These are phyloP conservation scores for Chrysolina americana DNA, from an alignment of 2,888 invertebrate genomes.

Conservation along the genomic window DNA sequence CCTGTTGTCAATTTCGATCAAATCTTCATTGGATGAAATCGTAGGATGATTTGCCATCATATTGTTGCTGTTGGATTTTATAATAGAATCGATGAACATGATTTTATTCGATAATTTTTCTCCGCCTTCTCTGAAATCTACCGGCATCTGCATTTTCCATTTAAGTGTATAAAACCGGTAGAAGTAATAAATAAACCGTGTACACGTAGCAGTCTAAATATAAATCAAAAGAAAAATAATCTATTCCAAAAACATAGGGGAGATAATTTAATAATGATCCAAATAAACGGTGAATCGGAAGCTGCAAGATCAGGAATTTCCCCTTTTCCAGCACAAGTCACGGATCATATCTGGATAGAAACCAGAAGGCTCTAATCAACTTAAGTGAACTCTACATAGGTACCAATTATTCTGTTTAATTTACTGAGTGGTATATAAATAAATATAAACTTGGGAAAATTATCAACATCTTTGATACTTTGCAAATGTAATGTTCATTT, in stretches of 20 bases:
- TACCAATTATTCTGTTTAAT: constrained; percentile 43
- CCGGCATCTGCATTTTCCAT: constrained; percentile 9
- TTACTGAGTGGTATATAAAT: constrained; percentile 35
- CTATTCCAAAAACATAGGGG: constrained; percentile 41
- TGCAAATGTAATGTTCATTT: constrained; percentile 18
- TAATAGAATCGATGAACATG: too few relatives aligned
- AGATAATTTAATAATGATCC: constrained; percentile 51
- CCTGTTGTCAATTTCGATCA: too few relatives aligned
- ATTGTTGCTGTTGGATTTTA: too few relatives aligned
- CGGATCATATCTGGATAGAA: constrained; percentile 58
- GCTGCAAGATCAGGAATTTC: constrained; percentile 48
- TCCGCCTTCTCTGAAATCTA: neutral
- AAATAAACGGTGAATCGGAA: constrained; percentile 51
- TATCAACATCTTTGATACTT: constrained; percentile 30
- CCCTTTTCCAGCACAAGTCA: constrained; percentile 55
- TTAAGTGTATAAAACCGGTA: constrained; percentile 8
- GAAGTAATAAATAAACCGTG: constrained; percentile 43
- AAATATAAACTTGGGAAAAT: constrained; percentile 33
- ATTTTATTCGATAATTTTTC: neutral
- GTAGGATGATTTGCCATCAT: too few relatives aligned
- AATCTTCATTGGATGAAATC: too few relatives aligned
- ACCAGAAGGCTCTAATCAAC: constrained; percentile 59
- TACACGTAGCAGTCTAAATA: constrained; percentile 46
- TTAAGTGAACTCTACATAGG: constrained; percentile 52
- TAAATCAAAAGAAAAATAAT: constrained; percentile 48